Percentiles rank a stretch among this genome's conserved stretches.
Conservation (phyloP, 2,113 vertebrate species). For the Crypturellus undulatus region DNA sequence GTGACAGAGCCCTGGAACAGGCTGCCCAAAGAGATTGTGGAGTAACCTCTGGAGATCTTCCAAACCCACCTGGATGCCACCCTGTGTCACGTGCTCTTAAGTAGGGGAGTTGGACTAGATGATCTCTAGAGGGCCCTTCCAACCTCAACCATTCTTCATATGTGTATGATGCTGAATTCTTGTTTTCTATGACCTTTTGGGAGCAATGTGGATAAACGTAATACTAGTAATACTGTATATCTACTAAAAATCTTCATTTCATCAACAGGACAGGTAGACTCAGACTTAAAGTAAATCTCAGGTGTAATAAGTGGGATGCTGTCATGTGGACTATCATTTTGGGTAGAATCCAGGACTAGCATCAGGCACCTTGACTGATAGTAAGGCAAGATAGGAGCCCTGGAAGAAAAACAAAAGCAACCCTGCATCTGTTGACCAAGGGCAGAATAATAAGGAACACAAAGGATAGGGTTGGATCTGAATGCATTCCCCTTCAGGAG, state of each 20-base stretch:
- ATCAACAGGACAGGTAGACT: background rate
- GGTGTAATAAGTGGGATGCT: background rate
- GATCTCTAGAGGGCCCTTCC: too few relatives aligned
- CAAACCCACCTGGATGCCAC: too few relatives aligned
- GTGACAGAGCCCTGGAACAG: too few relatives aligned
- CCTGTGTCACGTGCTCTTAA: too few relatives aligned
- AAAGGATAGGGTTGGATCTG: background rate
- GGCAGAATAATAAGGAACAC: background rate
- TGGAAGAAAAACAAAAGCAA: background rate
- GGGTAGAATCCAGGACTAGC: background rate
- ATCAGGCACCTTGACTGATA: background rate
- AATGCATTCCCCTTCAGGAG: background rate
- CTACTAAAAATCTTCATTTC: background rate
- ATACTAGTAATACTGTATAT: background rate
- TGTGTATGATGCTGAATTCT: background rate
- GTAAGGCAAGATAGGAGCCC: background rate
- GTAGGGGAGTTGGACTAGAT: too few relatives aligned
- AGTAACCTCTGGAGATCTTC: too few relatives aligned
- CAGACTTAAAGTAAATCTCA: background rate
- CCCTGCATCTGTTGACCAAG: background rate
- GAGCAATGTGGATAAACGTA: background rate
- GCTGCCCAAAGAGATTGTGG: too few relatives aligned
- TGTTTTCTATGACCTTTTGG: conserved; percentile 3
- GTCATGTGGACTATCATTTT: background rate
- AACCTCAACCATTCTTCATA: too few relatives aligned